phyloP scores from a whole-genome alignment of 2,888 invertebrate genomes.

The Phorcus lineatus region DNA sequence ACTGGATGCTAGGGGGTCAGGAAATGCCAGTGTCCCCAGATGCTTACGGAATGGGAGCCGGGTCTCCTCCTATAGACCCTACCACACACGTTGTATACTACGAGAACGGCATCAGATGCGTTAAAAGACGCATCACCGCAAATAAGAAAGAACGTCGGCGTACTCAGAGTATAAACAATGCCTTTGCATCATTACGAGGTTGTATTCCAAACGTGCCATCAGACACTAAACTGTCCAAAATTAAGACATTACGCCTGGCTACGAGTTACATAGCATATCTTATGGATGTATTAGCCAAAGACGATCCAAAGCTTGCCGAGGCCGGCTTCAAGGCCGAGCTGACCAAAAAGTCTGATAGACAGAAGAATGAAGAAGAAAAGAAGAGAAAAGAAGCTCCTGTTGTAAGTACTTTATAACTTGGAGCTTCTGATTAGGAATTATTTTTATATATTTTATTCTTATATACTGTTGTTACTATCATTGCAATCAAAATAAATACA shows the following conservation, averaged over 20 bases:
- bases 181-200: conserved; percentile 92
- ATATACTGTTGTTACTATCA: no score
- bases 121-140: conserved; percentile 80
- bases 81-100: conserved; percentile 46
- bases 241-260: conserved; percentile 94
- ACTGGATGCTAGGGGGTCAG: conserved; percentile 61
- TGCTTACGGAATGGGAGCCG: conserved; percentile 41
- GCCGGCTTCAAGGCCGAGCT: conserved; percentile 90
- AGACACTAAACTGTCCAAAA: conserved; percentile 95
- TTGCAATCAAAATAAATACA: no score
- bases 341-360: conserved; percentile 73
- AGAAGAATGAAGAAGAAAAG: conserved; percentile 46
- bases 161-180: conserved; percentile 95
- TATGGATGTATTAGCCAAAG: conserved; percentile 89
- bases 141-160: conserved; percentile 95
- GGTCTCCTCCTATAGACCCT: conserved; percentile 40
- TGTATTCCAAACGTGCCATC: conserved; percentile 97
- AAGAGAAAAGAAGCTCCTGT: conserved; percentile 9
- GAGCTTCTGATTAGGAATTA: no score
- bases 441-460: no score
- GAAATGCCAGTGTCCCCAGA: conserved; percentile 59
- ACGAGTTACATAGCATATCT: conserved; percentile 84
- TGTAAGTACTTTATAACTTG: no score
- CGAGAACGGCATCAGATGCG: conserved; percentile 57
- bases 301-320: conserved; percentile 81